A percentile compares a stretch with the other conserved stretches of the same genome.
Evolutionary conservation across 2,888 invertebrate species (phyloP).

Genomic region (Ichneumoninae sp.): DNA sequence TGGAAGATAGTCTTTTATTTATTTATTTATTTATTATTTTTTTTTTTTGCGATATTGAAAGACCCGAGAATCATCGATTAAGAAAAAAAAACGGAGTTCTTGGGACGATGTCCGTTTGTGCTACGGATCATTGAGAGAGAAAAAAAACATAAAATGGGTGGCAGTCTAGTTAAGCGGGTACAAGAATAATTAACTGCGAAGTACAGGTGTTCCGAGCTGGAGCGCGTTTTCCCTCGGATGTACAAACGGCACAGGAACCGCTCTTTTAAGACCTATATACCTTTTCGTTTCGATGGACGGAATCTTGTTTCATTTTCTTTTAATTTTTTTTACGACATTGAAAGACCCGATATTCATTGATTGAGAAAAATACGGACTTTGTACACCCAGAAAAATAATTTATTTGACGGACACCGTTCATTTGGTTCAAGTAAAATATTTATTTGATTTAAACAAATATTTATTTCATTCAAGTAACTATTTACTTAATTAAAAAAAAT

Average conservation of each 20-base stretch:
- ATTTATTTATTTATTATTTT: not conserved
- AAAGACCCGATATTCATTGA: too few species aligned
- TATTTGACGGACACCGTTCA: too few species aligned
- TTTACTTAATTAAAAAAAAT: too few species aligned
- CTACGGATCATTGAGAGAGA: too few species aligned
- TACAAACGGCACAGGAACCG: not conserved
- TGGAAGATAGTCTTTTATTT: not conserved
- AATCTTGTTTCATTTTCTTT: not conserved
- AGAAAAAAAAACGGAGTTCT: too few species aligned
- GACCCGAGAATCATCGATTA: too few species aligned
- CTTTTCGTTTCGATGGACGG: not conserved
- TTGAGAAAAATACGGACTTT: too few species aligned
- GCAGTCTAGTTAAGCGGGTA: conserved; percentile 1
- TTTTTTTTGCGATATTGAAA: not conserved
- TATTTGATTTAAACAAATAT: too few species aligned
- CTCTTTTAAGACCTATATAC: not conserved
- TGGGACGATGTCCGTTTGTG: too few species aligned
- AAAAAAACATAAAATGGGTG: not conserved
- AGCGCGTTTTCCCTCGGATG: not conserved
- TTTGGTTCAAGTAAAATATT: too few species aligned
- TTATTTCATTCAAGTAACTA: too few species aligned
- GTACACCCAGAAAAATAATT: too few species aligned
- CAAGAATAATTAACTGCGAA: conserved; percentile 17
- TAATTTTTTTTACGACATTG: not conserved
- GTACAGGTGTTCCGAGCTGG: conserved; percentile 10